Base-by-base conservation (phyloP, 2,888 invertebrate genomes). In the Blera fallax region DNA sequence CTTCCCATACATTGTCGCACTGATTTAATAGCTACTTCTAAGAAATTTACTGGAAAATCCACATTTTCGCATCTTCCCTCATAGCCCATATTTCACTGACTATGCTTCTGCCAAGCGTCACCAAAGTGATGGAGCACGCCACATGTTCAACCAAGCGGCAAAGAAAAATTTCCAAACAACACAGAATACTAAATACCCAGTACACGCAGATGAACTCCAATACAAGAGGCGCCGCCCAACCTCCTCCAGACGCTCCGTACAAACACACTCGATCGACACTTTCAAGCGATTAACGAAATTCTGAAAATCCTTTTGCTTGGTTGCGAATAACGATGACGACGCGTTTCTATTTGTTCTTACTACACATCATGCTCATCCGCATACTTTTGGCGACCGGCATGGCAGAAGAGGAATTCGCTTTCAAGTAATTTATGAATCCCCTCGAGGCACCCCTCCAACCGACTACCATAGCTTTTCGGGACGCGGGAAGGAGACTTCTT, bases 91-190 rank as follows among this genome's bases (percentile, higher is more conserved):
- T 40, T 67, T 43, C 50, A 67, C 43, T 16, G 29, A 18, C 27
- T 64, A 34, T 37, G 7, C 58, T 50, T 45, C 34, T 45, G 27
- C 54, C 18, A 77, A 67, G 45, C 78, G 78, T 69, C 62, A 78
- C 65, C n/a, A 4, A 67, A 77, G 69, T 84, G 85, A 85, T 87
- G 82, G 76, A 83, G 87, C 72, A 73, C 80, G 69, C 79, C 87
- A 87, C 87, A 87, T 87, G 87, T 83, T 79, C 73, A 76, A 48
- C 67, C 67, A 87, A 73, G 79, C 83, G 83, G 32, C 69, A 82
- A 80, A 32, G 77, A 76, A 32, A 80, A 76, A 67, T 73, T 82
- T 60, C 60, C 70, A 65, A 73, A 70, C 50, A 81, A 37, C 67
- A 67, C 40, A 65, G 58, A 78, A 78, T 65, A 60, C 72, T 82